Evolutionary conservation across 2,888 invertebrate species (phyloP), one percentile per base, ranked within the genome.

Genomic region (Drosophila heteroneura): DNA sequence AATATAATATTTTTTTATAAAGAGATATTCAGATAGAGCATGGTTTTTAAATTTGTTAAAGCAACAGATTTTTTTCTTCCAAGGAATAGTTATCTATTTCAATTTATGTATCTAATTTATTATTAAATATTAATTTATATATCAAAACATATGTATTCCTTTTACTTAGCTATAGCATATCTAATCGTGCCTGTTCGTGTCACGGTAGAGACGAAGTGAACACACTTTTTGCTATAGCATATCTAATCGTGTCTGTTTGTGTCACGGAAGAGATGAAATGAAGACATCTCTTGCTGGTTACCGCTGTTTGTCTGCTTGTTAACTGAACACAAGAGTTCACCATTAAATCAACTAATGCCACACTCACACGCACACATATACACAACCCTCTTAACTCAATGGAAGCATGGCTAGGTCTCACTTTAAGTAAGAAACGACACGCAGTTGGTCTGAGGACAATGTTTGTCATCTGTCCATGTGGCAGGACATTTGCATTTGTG

Each of bases 401-500:
- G 79, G 66, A 61, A 59, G 53, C 69, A 51, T 56, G 63, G 56
- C 60, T 54, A 16, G 66, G 44, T 35, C 53, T 76, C 52, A 41
- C 58, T 71, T 78, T 79, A 67, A 73, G 59, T 70, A 67, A 64
- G 49, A 59, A 59, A 53, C 54, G 56, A n/a, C 54, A 33, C 39
- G 32, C 60, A 35, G 28, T 44, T 44, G 26, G 33, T 33, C 35
- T 33, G 66, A 63, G 66, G 67, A 79, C 59, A 49, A 37, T 64
- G 61, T 70, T 66, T 69, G 74, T 68, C 84, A 66, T 56, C 62
- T 69, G 69, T 56, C 70, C 74, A 58, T 80, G 76, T 72, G 59
- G 64, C 67, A 78, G 83, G 81, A 82, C 74, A 84, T 85, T 85
- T 85, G 87, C 89, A 85, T 85, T 68, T 58, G 66, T 56, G 68